Evolutionary conservation across 2,888 invertebrate genomes (phyloP).

Genomic region (Mechanitis mazaeus): DNA sequence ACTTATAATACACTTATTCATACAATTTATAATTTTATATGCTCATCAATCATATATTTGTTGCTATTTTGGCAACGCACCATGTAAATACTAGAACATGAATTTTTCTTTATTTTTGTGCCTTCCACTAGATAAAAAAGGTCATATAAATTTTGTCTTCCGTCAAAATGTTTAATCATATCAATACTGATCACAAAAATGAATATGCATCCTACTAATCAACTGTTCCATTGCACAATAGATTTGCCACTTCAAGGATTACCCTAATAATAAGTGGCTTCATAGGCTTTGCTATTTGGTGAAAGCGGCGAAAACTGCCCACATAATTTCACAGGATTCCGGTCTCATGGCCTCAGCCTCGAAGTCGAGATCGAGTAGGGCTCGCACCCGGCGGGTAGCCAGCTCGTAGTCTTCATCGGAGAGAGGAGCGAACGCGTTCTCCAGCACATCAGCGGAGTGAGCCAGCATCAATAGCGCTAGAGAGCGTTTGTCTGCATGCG

Average conservation of each 20-base stretch:
- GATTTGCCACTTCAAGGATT: constrained; percentile 23
- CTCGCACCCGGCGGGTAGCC: constrained; percentile 97
- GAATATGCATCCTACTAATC: constrained; percentile 9
- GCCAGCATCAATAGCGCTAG: constrained; percentile 95
- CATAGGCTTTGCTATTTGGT: constrained; percentile 85
- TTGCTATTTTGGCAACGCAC: constrained; percentile 3
- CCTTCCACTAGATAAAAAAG: neutral
- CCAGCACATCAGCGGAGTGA: constrained; percentile 98
- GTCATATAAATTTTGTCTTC: neutral
- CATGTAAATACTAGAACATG: neutral
- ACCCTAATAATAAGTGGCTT: constrained; percentile 11
- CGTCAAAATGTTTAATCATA: neutral
- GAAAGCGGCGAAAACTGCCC: constrained; percentile 99
- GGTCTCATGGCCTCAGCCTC: constrained; percentile 96
- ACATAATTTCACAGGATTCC: constrained; percentile 94
- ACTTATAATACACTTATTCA: constrained; percentile 1
- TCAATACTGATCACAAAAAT: constrained; percentile 28
- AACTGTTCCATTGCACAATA: neutral
- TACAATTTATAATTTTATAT: neutral
- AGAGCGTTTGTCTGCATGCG: constrained; percentile 97
- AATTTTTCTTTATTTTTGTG: neutral
- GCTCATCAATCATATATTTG: neutral
- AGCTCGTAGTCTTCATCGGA: constrained; percentile 98
- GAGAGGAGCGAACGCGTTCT: constrained; percentile 99
- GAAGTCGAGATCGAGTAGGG: constrained; percentile 96